Percentiles rank a stretch among this genome's conserved stretches.
These are phyloP conservation scores for Lasioglossum zephyrum DNA, from an alignment of 2,888 invertebrate species.

Conservation along the genomic window DNA sequence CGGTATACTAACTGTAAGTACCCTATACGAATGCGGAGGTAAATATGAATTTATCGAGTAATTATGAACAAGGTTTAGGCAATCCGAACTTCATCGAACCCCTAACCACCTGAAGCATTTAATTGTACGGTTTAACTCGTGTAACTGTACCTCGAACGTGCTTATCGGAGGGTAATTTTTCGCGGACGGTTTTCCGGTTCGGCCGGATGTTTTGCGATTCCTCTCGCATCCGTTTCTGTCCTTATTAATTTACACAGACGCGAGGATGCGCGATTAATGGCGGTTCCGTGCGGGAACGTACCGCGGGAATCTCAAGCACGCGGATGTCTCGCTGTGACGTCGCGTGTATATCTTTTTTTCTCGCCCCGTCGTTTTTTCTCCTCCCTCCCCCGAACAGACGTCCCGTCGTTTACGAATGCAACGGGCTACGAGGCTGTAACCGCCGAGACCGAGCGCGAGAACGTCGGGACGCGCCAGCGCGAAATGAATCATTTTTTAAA, in stretches of 20 bases:
- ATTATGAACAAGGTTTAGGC: too few relatives aligned
- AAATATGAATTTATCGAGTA: not conserved
- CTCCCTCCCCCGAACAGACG: not conserved
- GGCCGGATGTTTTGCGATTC: not conserved
- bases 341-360: slow-evolving; percentile 3
- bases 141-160: not conserved
- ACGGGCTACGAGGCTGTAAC: slow-evolving; percentile 10
- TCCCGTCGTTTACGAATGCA: slow-evolving; percentile 33
- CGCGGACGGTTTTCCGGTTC: not conserved
- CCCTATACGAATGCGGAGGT: not conserved
- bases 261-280: slow-evolving; percentile 17
- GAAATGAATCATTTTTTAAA: slow-evolving; percentile 50
- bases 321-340: not conserved
- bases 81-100: too few relatives aligned
- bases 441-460: slow-evolving; percentile 1
- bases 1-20: not conserved
- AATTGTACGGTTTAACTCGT: not conserved
- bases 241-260: slow-evolving; percentile 23
- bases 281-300: not conserved
- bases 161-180: not conserved
- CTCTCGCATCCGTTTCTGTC: not conserved
- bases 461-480: not conserved
- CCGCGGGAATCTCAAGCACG: slow-evolving; percentile 10
- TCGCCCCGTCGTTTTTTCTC: not conserved
- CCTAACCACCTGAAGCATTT: too few relatives aligned